Conservation (phyloP, 1,140 invertebrate genomes). For the Plodia interpunctella region DNA sequence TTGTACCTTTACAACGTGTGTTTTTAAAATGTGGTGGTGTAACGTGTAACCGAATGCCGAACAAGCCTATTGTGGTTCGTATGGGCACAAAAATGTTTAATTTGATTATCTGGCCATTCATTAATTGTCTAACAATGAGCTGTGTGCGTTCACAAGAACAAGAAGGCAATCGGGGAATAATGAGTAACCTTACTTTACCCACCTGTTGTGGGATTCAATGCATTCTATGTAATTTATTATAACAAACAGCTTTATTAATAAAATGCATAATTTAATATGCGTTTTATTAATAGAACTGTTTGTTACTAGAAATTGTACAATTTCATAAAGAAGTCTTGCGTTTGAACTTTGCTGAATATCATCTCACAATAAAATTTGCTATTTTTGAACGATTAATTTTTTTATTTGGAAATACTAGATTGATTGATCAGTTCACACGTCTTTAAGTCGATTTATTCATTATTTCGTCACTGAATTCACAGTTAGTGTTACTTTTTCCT, state of each 20-base stretch:
- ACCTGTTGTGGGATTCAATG: slow-evolving; percentile 1
- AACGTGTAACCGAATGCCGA: slow-evolving; percentile 2
- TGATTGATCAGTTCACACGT: background rate
- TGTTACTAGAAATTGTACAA: too few species aligned
- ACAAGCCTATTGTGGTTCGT: slow-evolving; percentile 21
- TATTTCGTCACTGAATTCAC: background rate
- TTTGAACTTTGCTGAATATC: too few species aligned
- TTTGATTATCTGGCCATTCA: slow-evolving; percentile 50
- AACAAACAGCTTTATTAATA: too few species aligned
- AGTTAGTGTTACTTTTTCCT: background rate
- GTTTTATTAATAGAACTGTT: too few species aligned
- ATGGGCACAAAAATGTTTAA: slow-evolving; percentile 34
- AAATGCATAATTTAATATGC: too few species aligned
- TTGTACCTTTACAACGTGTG: slow-evolving; percentile 1
- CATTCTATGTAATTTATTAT: background rate
- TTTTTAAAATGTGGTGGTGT: slow-evolving; percentile 8
- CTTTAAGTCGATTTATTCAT: background rate
- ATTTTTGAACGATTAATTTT: too few species aligned
- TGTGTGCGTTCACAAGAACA: slow-evolving; percentile 32
- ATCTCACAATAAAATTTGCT: too few species aligned
- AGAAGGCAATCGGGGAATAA: slow-evolving; percentile 14
- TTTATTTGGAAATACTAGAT: too few species aligned
- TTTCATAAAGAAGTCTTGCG: too few species aligned
- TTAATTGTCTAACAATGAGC: slow-evolving; percentile 44
- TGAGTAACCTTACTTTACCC: background rate